Conservation (phyloP, 2,797 vertebrate species). For the Poecile montanus region DNA sequence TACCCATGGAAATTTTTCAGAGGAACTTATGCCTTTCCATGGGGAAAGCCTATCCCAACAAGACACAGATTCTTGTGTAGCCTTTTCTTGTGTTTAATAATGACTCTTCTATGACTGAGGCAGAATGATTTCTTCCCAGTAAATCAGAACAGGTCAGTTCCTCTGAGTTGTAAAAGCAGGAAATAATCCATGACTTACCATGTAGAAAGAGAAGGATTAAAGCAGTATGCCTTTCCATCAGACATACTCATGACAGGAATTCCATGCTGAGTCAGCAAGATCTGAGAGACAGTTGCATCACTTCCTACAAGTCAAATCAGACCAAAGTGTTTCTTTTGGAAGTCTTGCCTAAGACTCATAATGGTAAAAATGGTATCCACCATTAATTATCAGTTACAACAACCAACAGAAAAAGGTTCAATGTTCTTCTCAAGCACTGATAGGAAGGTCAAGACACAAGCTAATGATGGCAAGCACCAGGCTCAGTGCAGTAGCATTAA, state of each 20-base stretch:
- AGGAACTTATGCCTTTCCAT: not conserved
- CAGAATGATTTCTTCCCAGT: not conserved
- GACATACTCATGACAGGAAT: slow-evolving; percentile 92
- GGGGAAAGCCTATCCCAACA: not conserved
- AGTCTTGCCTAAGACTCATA: not conserved
- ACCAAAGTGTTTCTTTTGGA: not conserved
- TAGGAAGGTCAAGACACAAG: not conserved
- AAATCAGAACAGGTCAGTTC: not conserved
- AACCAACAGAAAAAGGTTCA: not conserved
- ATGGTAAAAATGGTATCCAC: not conserved
- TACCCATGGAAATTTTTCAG: not conserved
- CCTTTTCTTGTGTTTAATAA: not conserved
- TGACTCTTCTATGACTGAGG: not conserved
- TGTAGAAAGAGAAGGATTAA: slow-evolving; percentile 89
- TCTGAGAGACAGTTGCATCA: slow-evolving; percentile 89
- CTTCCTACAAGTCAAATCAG: slow-evolving; percentile 78
- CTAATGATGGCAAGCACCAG: not conserved
- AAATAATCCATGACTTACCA: slow-evolving; percentile 81
- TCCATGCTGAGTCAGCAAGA: slow-evolving; percentile 93
- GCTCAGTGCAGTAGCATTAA: not conserved
- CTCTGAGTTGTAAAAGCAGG: not conserved
- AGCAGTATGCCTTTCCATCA: slow-evolving; percentile 95
- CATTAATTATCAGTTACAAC: not conserved
- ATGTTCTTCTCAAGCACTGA: not conserved
- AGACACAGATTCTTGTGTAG: not conserved